A percentile compares a stretch with the other conserved stretches of the same genome.
These are phyloP conservation scores for Philonicus albiceps DNA, from an alignment of 2,888 invertebrate species.

Conservation along the genomic window DNA sequence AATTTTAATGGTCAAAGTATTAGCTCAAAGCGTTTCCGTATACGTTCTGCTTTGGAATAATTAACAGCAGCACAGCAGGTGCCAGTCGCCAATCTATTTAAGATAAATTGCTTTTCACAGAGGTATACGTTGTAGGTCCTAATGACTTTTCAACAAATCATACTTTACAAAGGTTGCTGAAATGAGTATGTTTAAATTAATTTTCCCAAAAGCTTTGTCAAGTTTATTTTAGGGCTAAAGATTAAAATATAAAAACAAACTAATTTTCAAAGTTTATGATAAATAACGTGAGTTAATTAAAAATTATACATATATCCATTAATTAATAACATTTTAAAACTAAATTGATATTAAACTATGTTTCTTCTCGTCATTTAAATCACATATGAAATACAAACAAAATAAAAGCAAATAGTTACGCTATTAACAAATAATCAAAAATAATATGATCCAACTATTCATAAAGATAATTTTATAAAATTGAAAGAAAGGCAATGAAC, in stretches of 20 bases:
- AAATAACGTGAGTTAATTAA: not conserved
- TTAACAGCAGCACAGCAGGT: not conserved
- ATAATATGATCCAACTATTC: no score
- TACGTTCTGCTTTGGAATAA: not conserved
- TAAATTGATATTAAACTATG: no score
- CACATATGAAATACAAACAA: no score
- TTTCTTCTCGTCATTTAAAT: no score
- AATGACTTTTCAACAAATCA: not conserved
- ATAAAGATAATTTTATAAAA: no score
- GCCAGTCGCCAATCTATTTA: not conserved
- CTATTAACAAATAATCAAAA: no score
- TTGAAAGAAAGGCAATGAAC: no score
- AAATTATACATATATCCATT: no score
- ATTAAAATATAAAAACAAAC: no score
- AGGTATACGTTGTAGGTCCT: not conserved
- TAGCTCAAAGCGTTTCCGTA: not conserved
- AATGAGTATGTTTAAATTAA: not conserved
- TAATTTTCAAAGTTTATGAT: not conserved
- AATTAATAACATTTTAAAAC: no score
- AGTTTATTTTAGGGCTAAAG: not conserved
- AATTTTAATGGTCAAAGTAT: not conserved
- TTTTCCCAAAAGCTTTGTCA: not conserved
- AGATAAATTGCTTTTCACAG: not conserved
- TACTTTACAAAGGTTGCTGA: not conserved
- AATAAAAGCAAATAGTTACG: no score